Evolutionary conservation across 2,888 invertebrate genomes (phyloP), one percentile per base, ranked within the genome.

Genomic region (Siphlonurus alternatus): DNA sequence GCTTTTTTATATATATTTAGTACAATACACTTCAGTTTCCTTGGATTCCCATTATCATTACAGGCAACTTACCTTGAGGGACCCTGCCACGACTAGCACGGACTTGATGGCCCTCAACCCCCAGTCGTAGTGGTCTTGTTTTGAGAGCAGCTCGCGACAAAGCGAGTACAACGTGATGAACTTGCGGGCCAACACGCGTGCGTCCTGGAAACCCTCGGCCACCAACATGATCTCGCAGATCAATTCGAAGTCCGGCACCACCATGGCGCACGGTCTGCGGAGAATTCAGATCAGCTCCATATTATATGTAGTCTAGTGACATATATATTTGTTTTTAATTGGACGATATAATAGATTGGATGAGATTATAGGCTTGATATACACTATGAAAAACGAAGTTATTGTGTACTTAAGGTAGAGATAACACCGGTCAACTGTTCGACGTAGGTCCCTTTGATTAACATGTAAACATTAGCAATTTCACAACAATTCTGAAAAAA

Each of bases 201-300:
- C 95, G 67, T 94, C 95, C 72, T 93, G 87, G 76, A 96, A 94
- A 54, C 94, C 96, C 77, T 96, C 95, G 2, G 93, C 93, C 18
- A 93, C 93, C 78, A 96, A 83, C 93, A 95, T 95, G 74, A 96
- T 96, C 79, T 96, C 95, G 76, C 93, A 93, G 74, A 96, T 96
- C 71, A 96, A 75, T 70, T 93, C 95, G 76, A 94, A 93, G 77
- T 96, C 96, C 0, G 96, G 96, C 18, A 96, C 95, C 15, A 96
- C 94, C 96, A 96, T 96, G 65, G 95, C 95, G 74, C 95, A 96
- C 0, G 96, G 95, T 72, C 95, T 88, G 73, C 25, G 72, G 67
- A 53, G 61, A 63, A 25, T 53, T 61, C 64, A 53, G 18, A 5
- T 10, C 22, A 59, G 19, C 22, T 18, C 10, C 18, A 22, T 1